Evolutionary conservation across 2,797 vertebrate species (phyloP).

Genomic region (Chanos chanos): DNA sequence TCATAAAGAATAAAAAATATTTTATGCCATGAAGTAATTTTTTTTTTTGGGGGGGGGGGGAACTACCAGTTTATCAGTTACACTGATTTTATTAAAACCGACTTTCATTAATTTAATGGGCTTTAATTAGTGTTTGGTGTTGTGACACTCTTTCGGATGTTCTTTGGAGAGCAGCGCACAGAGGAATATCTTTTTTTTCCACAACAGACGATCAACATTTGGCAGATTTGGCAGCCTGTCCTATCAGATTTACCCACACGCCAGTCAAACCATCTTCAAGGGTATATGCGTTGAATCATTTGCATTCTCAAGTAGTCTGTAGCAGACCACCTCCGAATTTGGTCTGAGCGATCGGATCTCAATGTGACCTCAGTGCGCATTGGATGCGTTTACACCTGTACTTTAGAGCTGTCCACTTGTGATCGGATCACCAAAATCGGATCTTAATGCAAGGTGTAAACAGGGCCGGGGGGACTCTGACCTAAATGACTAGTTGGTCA

Average conservation of each 20-base stretch:
- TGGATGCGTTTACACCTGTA: too few relatives aligned
- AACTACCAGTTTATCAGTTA: background rate
- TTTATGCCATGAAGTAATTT: background rate
- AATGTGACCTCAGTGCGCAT: too few relatives aligned
- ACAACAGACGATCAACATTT: conserved; percentile 12
- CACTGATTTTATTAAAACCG: background rate
- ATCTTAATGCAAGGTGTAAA: too few relatives aligned
- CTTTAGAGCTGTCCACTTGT: too few relatives aligned
- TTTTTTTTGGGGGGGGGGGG: background rate
- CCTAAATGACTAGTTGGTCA: too few relatives aligned
- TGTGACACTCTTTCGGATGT: background rate
- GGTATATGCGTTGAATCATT: conserved; percentile 43
- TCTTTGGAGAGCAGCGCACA: too few relatives aligned
- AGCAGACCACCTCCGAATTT: too few relatives aligned
- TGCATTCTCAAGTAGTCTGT: conserved; percentile 16
- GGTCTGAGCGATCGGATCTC: too few relatives aligned
- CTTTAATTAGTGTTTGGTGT: background rate
- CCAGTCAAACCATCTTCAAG: conserved; percentile 27
- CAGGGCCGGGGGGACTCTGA: too few relatives aligned
- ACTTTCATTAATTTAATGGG: background rate
- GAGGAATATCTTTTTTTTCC: conserved; percentile 3
- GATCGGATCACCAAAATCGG: too few relatives aligned
- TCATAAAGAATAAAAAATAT: too few relatives aligned
- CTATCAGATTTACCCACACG: conserved; percentile 21
- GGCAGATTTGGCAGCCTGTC: conserved; percentile 27